Evolutionary conservation across 2,797 vertebrate genomes (phyloP), one percentile per base, ranked within the genome.

Genomic region (Gorsachius magnificus): DNA sequence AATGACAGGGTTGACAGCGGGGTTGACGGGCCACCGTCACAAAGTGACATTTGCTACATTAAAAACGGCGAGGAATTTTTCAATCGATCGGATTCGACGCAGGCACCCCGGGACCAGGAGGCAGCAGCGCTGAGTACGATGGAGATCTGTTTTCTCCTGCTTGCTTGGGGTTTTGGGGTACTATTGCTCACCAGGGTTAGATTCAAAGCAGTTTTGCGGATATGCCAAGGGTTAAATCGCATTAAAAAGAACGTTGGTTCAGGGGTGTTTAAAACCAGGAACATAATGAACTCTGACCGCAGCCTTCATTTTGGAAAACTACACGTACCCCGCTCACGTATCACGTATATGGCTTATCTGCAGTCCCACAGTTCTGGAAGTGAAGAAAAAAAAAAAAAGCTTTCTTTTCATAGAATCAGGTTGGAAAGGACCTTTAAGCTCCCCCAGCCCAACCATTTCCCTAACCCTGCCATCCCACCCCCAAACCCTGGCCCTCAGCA

Each of bases 241-340:
- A 79, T 33, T 25, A 33, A 82, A 84, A 36, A 4, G 2, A 66
- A 19, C 13, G 33, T 16, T 28, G 54, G 11, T 17, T 57, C 26
- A 17, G 25, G 18, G 16, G 22, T 4, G 35, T 43, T 80, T 20
- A 25, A 82, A 64, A 75, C 4, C 16, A 48, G 31, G n/a, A 57
- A 19, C 10, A 13, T 2, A 9, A 57, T 2, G 16, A 87, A 41
- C n/a, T 60, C 45, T 18, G 10, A 53, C n/a, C 28, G 31, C 31
- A 46, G 64, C 63, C 28, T 72, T 72, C 7, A 22, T 50, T 80
- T 79, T 36, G 51, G 56, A 19, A 70, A 72, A 41, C 9, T 29
- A 14, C 0, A 3, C 5, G 4, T 3, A n/a, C 25, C 6, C 35
- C 4, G 9, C 48, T 78, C 25, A 1, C 2, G 9, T 20, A 41